Conservation (phyloP, 2,797 vertebrate genomes). For the Acrossocheilus fasciatus region DNA sequence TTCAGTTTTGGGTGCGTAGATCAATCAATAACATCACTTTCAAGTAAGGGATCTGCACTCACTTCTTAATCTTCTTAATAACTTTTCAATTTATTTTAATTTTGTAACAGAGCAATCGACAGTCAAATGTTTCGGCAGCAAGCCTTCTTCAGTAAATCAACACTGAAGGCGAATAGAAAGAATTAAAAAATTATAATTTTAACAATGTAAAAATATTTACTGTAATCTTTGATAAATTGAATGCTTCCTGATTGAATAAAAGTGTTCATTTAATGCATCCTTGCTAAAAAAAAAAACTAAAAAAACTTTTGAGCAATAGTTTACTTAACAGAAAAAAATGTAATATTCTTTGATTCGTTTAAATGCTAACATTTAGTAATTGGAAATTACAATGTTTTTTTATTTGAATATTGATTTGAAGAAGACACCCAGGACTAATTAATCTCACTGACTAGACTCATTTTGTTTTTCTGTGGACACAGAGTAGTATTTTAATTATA, state of each 20-base stretch:
- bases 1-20: too few species aligned
- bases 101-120: neutral
- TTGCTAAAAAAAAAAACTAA: too few species aligned
- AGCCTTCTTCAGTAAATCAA: neutral
- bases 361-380: neutral
- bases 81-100: too few species aligned
- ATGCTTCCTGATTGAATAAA: neutral
- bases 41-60: neutral
- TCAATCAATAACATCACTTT: neutral
- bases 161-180: neutral
- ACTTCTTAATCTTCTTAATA: neutral
- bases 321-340: neutral
- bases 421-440: constrained; percentile 4
- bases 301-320: neutral
- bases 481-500: neutral
- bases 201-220: neutral
- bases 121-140: neutral
- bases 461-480: neutral
- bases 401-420: neutral
- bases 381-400: neutral
- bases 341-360: neutral
- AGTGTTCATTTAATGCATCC: neutral
- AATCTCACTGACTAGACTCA: neutral
- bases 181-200: neutral
- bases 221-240: neutral